Conservation (phyloP, 2,113 vertebrate genomes). For the Sceloporus tristichus region DNA sequence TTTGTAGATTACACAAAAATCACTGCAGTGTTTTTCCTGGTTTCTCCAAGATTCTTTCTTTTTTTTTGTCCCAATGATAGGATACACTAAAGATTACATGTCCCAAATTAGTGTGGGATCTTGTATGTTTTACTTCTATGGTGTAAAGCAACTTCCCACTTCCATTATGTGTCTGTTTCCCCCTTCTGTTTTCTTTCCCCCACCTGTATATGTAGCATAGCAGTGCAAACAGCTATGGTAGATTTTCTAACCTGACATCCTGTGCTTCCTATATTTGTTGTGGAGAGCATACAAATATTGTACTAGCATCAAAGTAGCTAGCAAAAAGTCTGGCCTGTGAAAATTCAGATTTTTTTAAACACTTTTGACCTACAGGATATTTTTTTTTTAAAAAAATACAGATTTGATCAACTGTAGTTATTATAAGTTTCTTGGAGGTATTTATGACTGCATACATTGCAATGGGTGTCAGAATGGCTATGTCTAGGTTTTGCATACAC, state of each 20-base stretch:
- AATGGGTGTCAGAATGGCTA: too few species aligned
- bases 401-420: too few species aligned
- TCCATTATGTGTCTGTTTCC: neutral
- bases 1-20: neutral
- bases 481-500: too few species aligned
- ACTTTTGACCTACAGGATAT: too few species aligned
- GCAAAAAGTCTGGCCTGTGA: neutral
- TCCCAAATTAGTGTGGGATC: neutral
- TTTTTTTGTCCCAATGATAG: slow-evolving; percentile 8
- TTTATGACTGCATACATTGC: neutral
- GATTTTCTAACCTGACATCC: neutral
- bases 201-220: neutral
- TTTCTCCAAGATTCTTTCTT: neutral
- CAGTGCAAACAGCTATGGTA: neutral
- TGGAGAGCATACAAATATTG: neutral
- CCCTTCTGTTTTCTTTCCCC: neutral
- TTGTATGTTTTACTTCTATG: neutral
- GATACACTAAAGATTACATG: slow-evolving; percentile 17
- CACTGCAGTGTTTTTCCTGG: slow-evolving; percentile 7
- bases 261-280: neutral
- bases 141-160: neutral
- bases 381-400: too few species aligned
- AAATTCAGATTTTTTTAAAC: neutral
- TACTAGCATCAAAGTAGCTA: too few species aligned
- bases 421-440: neutral